Base-by-base conservation (phyloP, 2,888 invertebrate genomes). In the Hirtodrosophila alboralis region DNA sequence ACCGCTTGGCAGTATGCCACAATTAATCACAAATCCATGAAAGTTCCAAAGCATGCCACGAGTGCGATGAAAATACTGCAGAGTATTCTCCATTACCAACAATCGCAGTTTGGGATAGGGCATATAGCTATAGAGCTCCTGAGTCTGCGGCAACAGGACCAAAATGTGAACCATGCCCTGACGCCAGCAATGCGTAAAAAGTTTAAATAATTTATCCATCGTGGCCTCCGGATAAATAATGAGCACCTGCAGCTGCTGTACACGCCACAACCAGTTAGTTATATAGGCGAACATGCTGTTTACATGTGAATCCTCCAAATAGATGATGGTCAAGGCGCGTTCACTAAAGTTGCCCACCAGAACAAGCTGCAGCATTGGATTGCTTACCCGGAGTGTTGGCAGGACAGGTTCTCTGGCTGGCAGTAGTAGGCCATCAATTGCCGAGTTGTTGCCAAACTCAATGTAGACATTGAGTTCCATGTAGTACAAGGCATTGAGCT, bases 101-200 rank as follows among this genome's bases (percentile, higher is more conserved):
- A 84, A 12, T 0, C 48, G 23, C 0, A 80, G 4, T 3, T 33
- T 7, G 0, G 83, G 78, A 49, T 76, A 86, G 0, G 86, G 84
- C 57, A 72, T 68, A 43, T 74, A 86, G 12, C 69, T 80, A 4
- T 54, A 69, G 0, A 86, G 51, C 5, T 59, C 8, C 10, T 37
- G 27, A 0, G 40, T 49, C 0, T 49, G 23, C 1, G 73, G 56
- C 16, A 41, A 0, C 5, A 73, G 10, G 0, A 66, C 37, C 3
- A 86, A 14, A 0, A 83, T 51, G n/a, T 85, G 65, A 1, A 70
- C 57, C 49, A 86, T 78, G 0, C 86, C 86, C 30, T 78, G 68
- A 0, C 14, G 34, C 65, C 78, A 85, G 18, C 75, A 84, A n/a
- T 62, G 45, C 1, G 38, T 6, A 26, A 86, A 86, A 7, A 86